A percentile compares a stretch with the other conserved stretches of the same genome.
These are phyloP conservation scores for Drosophila subpulchrella DNA, from an alignment of 1,140 invertebrate species.

Conservation along the genomic window DNA sequence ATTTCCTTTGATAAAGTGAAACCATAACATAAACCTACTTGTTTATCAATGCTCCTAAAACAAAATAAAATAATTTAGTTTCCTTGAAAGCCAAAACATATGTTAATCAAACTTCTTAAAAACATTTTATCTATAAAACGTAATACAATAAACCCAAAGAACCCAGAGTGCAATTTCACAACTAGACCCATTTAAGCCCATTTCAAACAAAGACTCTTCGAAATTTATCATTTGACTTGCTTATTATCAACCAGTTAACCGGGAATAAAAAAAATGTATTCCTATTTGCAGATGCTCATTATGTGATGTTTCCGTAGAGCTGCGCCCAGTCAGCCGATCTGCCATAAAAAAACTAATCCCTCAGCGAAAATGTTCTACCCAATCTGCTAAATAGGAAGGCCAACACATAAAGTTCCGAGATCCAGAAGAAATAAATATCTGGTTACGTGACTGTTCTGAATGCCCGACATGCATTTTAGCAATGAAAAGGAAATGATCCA, in stretches of 20 bases:
- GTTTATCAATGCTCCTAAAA: too few relatives aligned
- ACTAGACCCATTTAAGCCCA: background rate
- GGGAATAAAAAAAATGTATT: slow-evolving; percentile 37
- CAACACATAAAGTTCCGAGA: slow-evolving; percentile 18
- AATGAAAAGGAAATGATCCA: slow-evolving; percentile 66
- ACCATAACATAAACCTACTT: too few relatives aligned
- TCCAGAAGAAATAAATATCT: slow-evolving; percentile 2
- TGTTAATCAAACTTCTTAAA: background rate
- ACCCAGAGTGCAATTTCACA: background rate
- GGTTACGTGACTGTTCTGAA: slow-evolving; percentile 12
- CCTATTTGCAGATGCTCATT: slow-evolving; percentile 59
- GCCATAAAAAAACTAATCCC: slow-evolving; percentile 24
- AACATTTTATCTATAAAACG: too few relatives aligned
- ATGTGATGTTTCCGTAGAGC: slow-evolving; percentile 64
- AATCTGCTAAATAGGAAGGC: slow-evolving; percentile 26
- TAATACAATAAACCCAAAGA: background rate
- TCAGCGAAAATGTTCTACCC: slow-evolving; percentile 25
- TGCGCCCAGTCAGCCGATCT: slow-evolving; percentile 32
- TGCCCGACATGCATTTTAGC: slow-evolving; percentile 58
- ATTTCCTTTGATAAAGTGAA: background rate
- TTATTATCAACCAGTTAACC: slow-evolving; percentile 31
- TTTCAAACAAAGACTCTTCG: slow-evolving; percentile 7
- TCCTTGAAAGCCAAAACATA: background rate
- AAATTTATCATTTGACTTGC: slow-evolving; percentile 16
- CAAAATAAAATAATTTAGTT: background rate